Percentiles rank a stretch among this genome's conserved stretches.
Conservation (phyloP, 2,797 vertebrate genomes). For the Rhinella marina region DNA sequence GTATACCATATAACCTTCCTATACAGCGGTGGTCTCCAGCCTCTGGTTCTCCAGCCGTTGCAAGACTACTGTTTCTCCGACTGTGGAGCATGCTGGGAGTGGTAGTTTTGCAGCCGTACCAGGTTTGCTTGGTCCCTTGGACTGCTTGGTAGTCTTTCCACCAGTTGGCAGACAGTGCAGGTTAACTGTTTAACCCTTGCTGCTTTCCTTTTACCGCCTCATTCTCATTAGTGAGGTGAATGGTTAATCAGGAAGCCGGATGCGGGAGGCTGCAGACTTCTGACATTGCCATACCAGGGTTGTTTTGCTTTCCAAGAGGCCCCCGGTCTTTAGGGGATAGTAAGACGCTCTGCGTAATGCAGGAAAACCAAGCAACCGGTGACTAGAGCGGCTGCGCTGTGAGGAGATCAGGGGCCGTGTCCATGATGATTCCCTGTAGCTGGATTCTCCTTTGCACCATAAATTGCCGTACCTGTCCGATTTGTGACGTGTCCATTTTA, state of each 20-base stretch:
- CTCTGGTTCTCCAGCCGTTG: background rate
- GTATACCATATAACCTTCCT: background rate
- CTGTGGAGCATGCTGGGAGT: too few species aligned
- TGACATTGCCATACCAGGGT: background rate
- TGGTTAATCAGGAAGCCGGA: background rate
- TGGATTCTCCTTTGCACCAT: too few species aligned
- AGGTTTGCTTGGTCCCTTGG: too few species aligned
- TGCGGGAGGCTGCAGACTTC: background rate
- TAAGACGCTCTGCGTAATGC: background rate
- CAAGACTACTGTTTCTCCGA: too few species aligned
- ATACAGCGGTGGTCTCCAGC: too few species aligned
- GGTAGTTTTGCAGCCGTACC: too few species aligned
- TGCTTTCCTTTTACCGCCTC: background rate
- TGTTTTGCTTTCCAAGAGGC: conserved; percentile 4
- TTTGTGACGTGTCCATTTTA: too few species aligned
- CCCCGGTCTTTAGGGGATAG: background rate
- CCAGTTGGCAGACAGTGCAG: background rate
- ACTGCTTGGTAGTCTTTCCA: background rate
- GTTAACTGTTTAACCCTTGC: background rate
- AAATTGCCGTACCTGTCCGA: too few species aligned
- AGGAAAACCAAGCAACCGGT: background rate
- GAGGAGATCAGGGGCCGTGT: too few species aligned
- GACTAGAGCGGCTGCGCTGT: background rate
- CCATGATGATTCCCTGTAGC: too few species aligned
- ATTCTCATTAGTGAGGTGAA: background rate